Conservation (phyloP, 2,113 vertebrate genomes). For the Daubentonia madagascariensis region DNA sequence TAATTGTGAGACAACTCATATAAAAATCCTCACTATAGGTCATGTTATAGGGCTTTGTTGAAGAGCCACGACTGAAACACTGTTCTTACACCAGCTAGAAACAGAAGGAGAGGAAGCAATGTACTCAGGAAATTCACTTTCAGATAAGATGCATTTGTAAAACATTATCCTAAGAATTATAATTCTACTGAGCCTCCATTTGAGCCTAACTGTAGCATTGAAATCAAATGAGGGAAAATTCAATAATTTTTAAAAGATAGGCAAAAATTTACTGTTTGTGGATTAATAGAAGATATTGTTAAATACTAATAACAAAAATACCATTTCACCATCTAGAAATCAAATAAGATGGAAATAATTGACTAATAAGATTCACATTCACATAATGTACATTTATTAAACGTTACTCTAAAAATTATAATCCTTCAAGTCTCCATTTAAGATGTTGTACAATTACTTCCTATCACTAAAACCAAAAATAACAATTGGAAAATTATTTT, state of each 20-base stretch:
- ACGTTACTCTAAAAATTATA: not conserved
- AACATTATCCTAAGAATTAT: not conserved
- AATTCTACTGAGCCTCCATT: too few species aligned
- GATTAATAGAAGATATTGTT: not conserved
- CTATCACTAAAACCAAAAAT: not conserved
- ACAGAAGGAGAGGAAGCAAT: accelerated
- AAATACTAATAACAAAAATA: not conserved
- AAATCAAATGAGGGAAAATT: not conserved
- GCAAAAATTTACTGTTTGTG: not conserved
- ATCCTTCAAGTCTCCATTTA: not conserved
- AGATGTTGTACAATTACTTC: not conserved
- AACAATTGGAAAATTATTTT: not conserved
- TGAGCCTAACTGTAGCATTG: not conserved
- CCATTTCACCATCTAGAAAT: not conserved
- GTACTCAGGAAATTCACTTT: not conserved
- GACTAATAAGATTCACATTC: not conserved
- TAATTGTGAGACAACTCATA: accelerated
- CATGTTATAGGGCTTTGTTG: accelerated
- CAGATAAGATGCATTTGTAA: not conserved
- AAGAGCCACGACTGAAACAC: not conserved
- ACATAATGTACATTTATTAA: not conserved
- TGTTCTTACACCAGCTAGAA: not conserved
- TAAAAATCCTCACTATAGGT: too few species aligned
- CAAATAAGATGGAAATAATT: not conserved
- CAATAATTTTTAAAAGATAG: not conserved